These are phyloP conservation scores for Drosophila nikananu DNA, from an alignment of 1,140 invertebrate species.

Conservation along the genomic window DNA sequence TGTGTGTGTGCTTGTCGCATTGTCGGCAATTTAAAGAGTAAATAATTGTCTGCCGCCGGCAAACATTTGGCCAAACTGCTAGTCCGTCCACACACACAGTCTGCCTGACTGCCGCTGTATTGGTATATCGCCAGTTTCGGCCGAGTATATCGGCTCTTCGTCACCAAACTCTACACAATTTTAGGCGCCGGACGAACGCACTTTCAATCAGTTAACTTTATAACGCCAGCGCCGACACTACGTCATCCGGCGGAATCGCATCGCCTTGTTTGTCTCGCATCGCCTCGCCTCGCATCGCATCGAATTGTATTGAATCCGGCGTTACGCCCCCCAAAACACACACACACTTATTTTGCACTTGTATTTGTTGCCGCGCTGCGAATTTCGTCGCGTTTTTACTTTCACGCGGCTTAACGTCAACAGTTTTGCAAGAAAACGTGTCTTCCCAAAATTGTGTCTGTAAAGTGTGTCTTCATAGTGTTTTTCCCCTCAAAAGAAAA, in stretches of 20 bases:
- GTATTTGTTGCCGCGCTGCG: conserved; percentile 31
- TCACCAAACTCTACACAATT: conserved; percentile 78
- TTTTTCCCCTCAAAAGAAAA: not conserved
- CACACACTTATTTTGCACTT: conserved; percentile 3
- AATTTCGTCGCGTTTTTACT: conserved; percentile 59
- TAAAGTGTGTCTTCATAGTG: not conserved
- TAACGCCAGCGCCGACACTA: conserved; percentile 76
- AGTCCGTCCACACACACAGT: conserved; percentile 29
- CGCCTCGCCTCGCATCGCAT: conserved; percentile 7
- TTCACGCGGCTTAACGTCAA: conserved; percentile 54
- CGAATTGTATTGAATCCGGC: not conserved
- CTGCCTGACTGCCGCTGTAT: conserved; percentile 26
- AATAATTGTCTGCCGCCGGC: conserved; percentile 60
- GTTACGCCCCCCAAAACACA: conserved; percentile 17
- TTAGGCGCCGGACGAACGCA: conserved; percentile 76
- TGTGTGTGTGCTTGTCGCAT: conserved; percentile 41
- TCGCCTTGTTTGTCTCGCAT: conserved; percentile 5
- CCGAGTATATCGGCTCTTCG: conserved; percentile 49
- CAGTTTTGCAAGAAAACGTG: conserved; percentile 26
- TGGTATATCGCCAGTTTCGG: conserved; percentile 13
- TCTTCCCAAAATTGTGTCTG: conserved; percentile 16
- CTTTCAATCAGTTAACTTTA: conserved; percentile 83
- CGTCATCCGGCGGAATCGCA: conserved; percentile 54
- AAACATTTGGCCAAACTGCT: conserved; percentile 61
- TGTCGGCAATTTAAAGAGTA: conserved; percentile 74